Percentiles rank a stretch among this genome's conserved stretches.
Conservation (phyloP, 2,113 vertebrate genomes). For the Macquaria ambigua region DNA sequence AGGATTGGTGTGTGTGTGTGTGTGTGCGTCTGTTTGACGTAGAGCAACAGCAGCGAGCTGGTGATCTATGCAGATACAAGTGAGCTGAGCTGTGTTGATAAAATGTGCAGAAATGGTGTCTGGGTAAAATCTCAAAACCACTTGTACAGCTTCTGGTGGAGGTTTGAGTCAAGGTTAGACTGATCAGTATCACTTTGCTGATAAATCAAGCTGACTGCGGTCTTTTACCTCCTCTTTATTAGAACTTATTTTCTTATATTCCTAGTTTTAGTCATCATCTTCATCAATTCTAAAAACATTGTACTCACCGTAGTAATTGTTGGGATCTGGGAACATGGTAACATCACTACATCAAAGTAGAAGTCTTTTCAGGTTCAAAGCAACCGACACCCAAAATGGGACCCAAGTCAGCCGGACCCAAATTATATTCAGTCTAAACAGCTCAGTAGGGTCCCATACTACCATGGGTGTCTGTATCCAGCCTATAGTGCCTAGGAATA, state of each 20-base stretch:
- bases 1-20: background rate
- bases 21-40: background rate
- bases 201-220: background rate
- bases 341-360: background rate
- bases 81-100: conserved; percentile 22
- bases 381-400: background rate
- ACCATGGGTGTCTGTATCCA: background rate
- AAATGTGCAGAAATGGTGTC: conserved; percentile 12
- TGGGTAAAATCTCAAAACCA: background rate
- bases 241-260: background rate
- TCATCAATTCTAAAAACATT: too few species aligned
- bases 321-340: background rate
- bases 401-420: background rate
- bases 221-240: background rate
- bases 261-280: too few species aligned
- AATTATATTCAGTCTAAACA: background rate
- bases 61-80: conserved; percentile 1
- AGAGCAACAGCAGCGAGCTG: background rate
- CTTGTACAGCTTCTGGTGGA: background rate
- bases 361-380: background rate
- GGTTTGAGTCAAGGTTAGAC: background rate
- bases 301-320: background rate
- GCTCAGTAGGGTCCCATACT: background rate
- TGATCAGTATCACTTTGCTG: background rate
- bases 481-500: background rate